Percentiles rank a stretch among this genome's conserved stretches.
Evolutionary conservation across 2,113 vertebrate species (phyloP).

Genomic region (Axis porcinus): DNA sequence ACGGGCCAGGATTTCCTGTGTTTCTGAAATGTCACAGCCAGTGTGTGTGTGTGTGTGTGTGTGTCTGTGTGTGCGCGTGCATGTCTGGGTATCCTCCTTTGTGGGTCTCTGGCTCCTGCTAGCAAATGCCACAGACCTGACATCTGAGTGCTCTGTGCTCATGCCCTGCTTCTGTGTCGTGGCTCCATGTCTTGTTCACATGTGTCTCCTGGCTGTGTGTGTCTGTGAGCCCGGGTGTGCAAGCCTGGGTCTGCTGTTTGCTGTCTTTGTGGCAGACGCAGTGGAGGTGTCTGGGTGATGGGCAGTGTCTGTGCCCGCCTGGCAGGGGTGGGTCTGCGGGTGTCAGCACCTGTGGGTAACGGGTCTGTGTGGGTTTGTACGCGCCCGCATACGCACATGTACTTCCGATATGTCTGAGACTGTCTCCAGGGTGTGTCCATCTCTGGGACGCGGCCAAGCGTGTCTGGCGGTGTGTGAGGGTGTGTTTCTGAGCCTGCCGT

Average conservation of each 20-base stretch:
- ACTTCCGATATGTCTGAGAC: neutral
- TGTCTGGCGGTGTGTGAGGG: neutral
- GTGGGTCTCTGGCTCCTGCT: neutral
- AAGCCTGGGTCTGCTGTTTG: neutral
- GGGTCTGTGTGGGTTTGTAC: neutral
- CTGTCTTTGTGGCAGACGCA: neutral
- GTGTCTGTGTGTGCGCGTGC: too few relatives aligned
- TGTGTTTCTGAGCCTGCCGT: neutral
- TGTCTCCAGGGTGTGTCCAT: neutral
- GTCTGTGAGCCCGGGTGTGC: neutral
- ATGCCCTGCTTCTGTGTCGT: neutral
- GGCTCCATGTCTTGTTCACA: neutral
- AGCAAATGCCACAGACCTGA: neutral
- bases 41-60: neutral
- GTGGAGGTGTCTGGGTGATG: neutral
- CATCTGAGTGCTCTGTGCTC: neutral
- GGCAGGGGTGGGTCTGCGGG: neutral
- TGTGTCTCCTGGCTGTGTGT: neutral
- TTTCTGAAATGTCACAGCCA: constrained; percentile 34
- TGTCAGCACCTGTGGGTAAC: neutral
- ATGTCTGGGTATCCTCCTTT: neutral
- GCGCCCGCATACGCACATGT: accelerated
- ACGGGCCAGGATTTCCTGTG: constrained; percentile 52
- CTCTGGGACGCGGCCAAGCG: neutral
- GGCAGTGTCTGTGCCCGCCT: neutral